Conservation (phyloP, 2,113 vertebrate species). For the Daubentonia madagascariensis region DNA sequence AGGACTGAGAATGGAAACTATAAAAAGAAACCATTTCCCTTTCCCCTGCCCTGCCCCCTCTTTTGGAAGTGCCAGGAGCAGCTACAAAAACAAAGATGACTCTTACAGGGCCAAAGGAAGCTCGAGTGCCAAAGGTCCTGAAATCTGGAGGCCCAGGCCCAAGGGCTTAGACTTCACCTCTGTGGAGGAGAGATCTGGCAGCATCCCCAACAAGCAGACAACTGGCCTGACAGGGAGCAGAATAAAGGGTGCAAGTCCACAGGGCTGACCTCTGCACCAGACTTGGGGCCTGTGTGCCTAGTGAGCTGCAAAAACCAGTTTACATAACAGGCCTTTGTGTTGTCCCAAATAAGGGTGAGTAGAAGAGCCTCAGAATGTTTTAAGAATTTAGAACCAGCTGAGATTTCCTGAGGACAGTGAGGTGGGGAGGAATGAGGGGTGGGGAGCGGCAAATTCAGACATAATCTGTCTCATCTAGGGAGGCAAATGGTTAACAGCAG, state of each 20-base stretch:
- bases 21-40: not conserved
- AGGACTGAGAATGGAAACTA: not conserved
- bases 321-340: conserved; percentile 54
- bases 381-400: not conserved
- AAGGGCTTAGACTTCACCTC: not conserved
- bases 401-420: not conserved
- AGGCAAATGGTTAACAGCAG: not conserved
- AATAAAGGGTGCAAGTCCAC: not conserved
- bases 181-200: not conserved
- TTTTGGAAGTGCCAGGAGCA: not conserved
- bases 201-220: not conserved
- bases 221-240: not conserved
- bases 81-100: not conserved
- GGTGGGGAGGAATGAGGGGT: not conserved
- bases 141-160: not conserved
- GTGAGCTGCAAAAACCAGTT: conserved; percentile 42
- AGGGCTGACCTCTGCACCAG: not conserved
- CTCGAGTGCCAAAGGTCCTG: not conserved
- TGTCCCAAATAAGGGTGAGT: conserved; percentile 28
- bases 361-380: not conserved
- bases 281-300: not conserved
- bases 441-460: not conserved
- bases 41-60: not conserved
- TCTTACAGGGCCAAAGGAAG: not conserved
- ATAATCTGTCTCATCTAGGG: not conserved